phyloP scores from a whole-genome alignment of 2,113 vertebrate species.

The Delphinapterus leucas region DNA sequence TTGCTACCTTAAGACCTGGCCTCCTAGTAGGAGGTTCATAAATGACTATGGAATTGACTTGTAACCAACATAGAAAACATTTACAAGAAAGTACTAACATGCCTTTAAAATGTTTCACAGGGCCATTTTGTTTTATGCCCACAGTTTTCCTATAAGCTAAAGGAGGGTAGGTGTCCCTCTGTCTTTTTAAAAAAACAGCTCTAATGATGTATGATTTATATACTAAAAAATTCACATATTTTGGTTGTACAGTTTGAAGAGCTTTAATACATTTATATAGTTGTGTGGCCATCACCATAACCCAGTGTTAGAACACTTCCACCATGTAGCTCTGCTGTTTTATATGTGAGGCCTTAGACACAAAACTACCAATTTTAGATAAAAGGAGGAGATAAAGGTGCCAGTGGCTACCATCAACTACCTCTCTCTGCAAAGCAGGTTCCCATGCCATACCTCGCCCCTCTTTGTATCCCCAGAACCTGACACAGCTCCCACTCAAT shows the following conservation, averaged over 20 bases:
- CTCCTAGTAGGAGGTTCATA: not conserved
- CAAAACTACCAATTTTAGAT: not conserved
- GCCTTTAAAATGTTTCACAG: constrained; percentile 23
- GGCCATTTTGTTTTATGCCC: not conserved
- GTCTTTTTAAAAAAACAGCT: not conserved
- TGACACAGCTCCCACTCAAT: not conserved
- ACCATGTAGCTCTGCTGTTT: not conserved
- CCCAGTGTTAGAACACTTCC: constrained; percentile 10
- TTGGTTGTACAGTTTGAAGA: not conserved
- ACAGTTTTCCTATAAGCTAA: not conserved
- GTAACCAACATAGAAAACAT: not conserved
- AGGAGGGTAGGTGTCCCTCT: not conserved
- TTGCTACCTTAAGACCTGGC: not conserved
- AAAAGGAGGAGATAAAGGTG: not conserved
- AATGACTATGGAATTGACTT: not conserved
- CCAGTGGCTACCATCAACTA: not conserved
- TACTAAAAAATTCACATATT: not conserved
- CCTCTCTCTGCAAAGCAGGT: not conserved
- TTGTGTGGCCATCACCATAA: not conserved
- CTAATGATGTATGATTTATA: not conserved
- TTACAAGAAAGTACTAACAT: not conserved
- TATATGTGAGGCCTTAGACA: not conserved
- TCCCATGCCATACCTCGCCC: not conserved
- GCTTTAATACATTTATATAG: constrained; percentile 1
- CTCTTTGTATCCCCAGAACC: not conserved